Base-by-base conservation (phyloP, 2,888 invertebrate genomes). In the Orthosia gothica region DNA sequence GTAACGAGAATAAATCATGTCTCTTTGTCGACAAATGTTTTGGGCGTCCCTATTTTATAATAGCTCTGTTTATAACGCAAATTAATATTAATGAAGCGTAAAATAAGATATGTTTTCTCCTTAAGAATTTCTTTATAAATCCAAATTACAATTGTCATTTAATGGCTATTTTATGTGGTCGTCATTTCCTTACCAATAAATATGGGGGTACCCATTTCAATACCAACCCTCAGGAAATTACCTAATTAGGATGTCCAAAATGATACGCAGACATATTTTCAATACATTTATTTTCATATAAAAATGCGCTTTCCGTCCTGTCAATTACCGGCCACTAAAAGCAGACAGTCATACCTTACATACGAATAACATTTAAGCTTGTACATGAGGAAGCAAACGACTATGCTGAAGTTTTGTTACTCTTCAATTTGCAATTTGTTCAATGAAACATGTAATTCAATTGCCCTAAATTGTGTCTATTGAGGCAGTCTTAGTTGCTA, bases 261-360 rank as follows among this genome's bases (percentile, higher is more conserved):
- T 74, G 64, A 84, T 67, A 81, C 65, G 47, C 52, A 61, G 3
- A 70, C n/a, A 68, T 15, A 65, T 84, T 86, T 92, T 93, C 90
- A 89, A 93, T 92, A 95, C 92, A 95, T 96, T 96, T 95, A 95
- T 95, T 94, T 94, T 83, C 79, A 74, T 93, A 93, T 92, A 93
- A 94, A 95, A 96, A 95, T 94, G 95, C 95, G 92, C 89, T 92
- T 91, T 54, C 54, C 67, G 11, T 79, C 63, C 40, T 69, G 54
- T 81, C 66, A 40, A 79, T 73, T 73, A 83, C 77, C 88, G 88
- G 87, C 87, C 88, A 89, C 91, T 89, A 89, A 85, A 90, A 91
- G 91, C 89, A 89, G 94, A 94, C 94, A 88, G 91, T 91, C 91
- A 93, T 90, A 91, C 90, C 90, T 89, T 92, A 93, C 89, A 90